A percentile compares a stretch with the other conserved stretches of the same genome.
These are phyloP conservation scores for Mustela nigripes DNA, from an alignment of 2,113 vertebrate species.

Conservation along the genomic window DNA sequence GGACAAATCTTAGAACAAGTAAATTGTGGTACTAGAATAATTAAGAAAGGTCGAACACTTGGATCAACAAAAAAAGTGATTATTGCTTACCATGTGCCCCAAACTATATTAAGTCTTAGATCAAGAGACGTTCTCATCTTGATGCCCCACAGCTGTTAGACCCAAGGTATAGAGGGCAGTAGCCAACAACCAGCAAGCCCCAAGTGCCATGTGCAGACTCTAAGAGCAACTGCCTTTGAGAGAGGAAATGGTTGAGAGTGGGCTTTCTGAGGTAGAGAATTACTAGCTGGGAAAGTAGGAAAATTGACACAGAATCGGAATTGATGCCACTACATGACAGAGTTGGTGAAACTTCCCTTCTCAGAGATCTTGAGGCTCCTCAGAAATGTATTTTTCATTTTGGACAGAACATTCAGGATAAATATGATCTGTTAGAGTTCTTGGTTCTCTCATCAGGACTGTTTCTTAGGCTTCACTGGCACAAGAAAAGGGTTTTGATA, in stretches of 20 bases:
- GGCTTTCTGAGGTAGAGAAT: neutral
- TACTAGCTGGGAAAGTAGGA: neutral
- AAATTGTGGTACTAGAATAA: neutral
- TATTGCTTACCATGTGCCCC: neutral
- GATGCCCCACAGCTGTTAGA: neutral
- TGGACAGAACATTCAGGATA: neutral
- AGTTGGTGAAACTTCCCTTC: neutral
- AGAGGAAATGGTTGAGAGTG: neutral
- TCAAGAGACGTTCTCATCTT: neutral
- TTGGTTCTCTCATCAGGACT: neutral
- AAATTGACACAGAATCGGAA: neutral
- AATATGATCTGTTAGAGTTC: neutral
- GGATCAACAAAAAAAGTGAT: neutral
- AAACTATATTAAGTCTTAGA: neutral
- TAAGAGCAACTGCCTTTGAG: neutral
- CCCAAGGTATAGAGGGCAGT: neutral
- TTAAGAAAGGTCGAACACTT: neutral
- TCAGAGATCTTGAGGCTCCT: neutral
- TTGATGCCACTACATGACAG: neutral
- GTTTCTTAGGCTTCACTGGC: neutral
- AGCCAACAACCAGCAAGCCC: neutral
- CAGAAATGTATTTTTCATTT: neutral
- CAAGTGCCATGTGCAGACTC: neutral
- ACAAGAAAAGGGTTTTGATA: neutral
- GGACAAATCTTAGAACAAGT: neutral